phyloP scores from a whole-genome alignment of 2,113 vertebrate species.

The Hepsetus odoe region DNA sequence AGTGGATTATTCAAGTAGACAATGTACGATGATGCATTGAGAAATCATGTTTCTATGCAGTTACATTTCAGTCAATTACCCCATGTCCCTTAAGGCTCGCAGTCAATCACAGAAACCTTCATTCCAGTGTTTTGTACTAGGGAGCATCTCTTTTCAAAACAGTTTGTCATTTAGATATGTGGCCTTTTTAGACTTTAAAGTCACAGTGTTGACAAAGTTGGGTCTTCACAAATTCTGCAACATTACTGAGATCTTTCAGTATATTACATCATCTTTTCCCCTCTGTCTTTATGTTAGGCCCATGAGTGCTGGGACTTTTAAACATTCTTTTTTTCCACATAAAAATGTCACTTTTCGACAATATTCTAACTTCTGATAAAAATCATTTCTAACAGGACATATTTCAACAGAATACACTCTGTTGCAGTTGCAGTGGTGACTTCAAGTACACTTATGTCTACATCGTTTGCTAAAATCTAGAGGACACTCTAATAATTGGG shows the following conservation, averaged over 20 bases:
- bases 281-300: background rate
- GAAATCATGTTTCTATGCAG: conserved; percentile 65
- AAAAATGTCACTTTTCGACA: background rate
- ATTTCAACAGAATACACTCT: background rate
- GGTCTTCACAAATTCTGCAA: background rate
- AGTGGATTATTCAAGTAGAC: conserved; percentile 69
- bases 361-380: background rate
- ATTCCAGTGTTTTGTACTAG: background rate
- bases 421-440: background rate
- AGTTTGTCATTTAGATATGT: background rate
- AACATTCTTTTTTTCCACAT: background rate
- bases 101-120: conserved; percentile 14
- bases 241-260: conserved; percentile 54
- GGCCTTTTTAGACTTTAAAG: conserved; percentile 4
- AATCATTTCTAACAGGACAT: background rate
- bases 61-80: conserved; percentile 72
- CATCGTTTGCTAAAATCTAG: background rate
- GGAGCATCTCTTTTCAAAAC: background rate
- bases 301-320: background rate
- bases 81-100: conserved; percentile 67
- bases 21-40: conserved; percentile 59
- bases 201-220: conserved; percentile 3
- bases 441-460: no score
- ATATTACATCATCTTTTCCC: conserved; percentile 62
- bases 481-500: background rate